These are phyloP conservation scores for Xylocampa areola DNA, from an alignment of 2,888 invertebrate species.

Conservation along the genomic window DNA sequence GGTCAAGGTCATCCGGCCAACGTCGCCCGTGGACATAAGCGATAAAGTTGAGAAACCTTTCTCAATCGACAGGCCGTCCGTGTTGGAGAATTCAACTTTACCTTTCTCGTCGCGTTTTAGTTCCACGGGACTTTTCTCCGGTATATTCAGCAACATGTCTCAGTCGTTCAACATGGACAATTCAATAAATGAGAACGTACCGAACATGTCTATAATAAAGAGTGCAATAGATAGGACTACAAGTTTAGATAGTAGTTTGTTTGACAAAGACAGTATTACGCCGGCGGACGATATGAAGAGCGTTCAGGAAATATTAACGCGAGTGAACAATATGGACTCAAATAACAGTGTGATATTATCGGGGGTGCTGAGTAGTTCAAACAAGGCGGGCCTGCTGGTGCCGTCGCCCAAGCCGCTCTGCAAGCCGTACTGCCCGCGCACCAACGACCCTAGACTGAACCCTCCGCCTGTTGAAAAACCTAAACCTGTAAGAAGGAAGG, in stretches of 20 bases:
- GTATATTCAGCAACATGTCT: slow-evolving; percentile 83
- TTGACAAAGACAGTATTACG: slow-evolving; percentile 80
- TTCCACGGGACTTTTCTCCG: slow-evolving; percentile 84
- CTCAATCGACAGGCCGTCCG: slow-evolving; percentile 70
- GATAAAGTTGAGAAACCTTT: slow-evolving; percentile 64
- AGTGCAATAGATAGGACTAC: slow-evolving; percentile 88
- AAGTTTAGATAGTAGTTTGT: slow-evolving; percentile 83
- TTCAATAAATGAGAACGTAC: slow-evolving; percentile 80
- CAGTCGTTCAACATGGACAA: slow-evolving; percentile 75
- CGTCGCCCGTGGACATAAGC: slow-evolving; percentile 53
- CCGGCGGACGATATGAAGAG: slow-evolving; percentile 84
- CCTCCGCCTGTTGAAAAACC: slow-evolving; percentile 86
- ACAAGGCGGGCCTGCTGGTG: slow-evolving; percentile 63
- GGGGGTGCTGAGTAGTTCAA: slow-evolving; percentile 81
- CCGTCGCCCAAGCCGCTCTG: slow-evolving; percentile 63
- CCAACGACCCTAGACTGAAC: slow-evolving; percentile 83
- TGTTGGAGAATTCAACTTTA: slow-evolving; percentile 71
- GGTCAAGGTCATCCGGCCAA: slow-evolving; percentile 46
- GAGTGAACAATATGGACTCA: slow-evolving; percentile 88
- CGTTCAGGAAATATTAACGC: slow-evolving; percentile 86
- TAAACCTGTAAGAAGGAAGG: slow-evolving; percentile 88
- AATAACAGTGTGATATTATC: slow-evolving; percentile 87
- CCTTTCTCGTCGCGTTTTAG: slow-evolving; percentile 81
- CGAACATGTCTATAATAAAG: slow-evolving; percentile 86
- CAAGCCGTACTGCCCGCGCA: slow-evolving; percentile 70